Base-by-base conservation (phyloP, 2,113 vertebrate species). In the Carassius carassius region DNA sequence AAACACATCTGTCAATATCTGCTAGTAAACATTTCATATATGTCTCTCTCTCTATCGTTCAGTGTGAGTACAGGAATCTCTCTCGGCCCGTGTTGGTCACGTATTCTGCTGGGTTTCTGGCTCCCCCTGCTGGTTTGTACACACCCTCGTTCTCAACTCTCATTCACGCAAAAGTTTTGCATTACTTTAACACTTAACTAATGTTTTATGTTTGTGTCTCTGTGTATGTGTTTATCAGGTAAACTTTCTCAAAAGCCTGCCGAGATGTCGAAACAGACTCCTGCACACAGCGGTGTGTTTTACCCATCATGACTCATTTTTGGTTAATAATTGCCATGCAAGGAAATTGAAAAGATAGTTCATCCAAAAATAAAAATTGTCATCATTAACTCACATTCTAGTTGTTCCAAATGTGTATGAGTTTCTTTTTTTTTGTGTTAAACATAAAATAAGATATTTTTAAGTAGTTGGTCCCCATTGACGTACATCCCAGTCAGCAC, bases 71-170 rank as follows among this genome's bases (percentile, higher is more conserved):
- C 88, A 93, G 95, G 81, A 95, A 91, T 73, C 88, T 96, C 32
- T 93, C 91, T 74, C 93, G 95, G 44, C 95, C 95, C 0, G 92
- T 96, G 87, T 89, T 96, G 49, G 94, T 96, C 74, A 95, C 94
- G 8, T 91, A 81, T 58, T 51, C 90, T 54, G 83, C 77, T 51
- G 92, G 89, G 70, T 82, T 79, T 14, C 63, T 73, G 75, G 69
- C 58, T 37, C 88, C 89, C 21, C 84, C 90, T 83, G 73, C 84
- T 83, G 92, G 92, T 76, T 35, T 86, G 88, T 90, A 49, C 21
- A 29, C 16, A 65, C 13, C 56, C 8, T 60, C 16, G 62, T 51
- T 65, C 35, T 4, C 12, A 25, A 49, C 9, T 19, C 49, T n/a
- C 21, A 63, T 44, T 25, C 3, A 37, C 19, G 25, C 41, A 8